Evolutionary conservation across 2,113 vertebrate species (phyloP).

Genomic region (Arenaria interpres): DNA sequence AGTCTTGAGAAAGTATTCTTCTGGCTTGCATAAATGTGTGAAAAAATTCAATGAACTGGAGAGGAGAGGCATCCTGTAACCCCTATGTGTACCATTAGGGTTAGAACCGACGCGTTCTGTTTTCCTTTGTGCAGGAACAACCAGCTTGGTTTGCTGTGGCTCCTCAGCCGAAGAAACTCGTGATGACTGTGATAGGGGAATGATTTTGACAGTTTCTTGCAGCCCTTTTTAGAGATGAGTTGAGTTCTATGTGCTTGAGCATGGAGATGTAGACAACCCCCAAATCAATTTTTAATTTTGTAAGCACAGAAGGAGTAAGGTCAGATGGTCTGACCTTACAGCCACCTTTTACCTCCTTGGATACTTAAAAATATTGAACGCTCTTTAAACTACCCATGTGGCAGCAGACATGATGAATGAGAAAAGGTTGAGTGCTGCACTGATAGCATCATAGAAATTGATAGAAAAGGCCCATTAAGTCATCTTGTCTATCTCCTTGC

Average conservation of each 20-base stretch:
- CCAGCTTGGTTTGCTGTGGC: neutral
- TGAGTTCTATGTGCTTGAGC: neutral
- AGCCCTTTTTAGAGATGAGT: neutral
- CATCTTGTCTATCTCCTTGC: neutral
- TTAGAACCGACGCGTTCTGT: rapidly evolving
- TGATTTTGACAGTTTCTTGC: neutral
- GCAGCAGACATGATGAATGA: neutral
- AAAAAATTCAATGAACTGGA: neutral
- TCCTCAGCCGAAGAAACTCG: neutral
- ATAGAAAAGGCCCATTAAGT: neutral
- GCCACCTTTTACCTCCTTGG: neutral
- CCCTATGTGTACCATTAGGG: neutral
- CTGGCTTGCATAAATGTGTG: neutral
- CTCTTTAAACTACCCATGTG: neutral
- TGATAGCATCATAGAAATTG: neutral
- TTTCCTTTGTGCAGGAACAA: neutral
- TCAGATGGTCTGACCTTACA: neutral
- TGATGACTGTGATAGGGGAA: neutral
- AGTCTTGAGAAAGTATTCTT: neutral
- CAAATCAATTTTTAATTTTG: neutral
- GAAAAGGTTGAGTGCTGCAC: neutral
- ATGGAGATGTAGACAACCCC: neutral
- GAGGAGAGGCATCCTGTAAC: neutral
- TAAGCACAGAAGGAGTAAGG: neutral
- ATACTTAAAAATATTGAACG: neutral